Conservation (phyloP, 2,113 vertebrate species). For the Cochlearius cochlearius region DNA sequence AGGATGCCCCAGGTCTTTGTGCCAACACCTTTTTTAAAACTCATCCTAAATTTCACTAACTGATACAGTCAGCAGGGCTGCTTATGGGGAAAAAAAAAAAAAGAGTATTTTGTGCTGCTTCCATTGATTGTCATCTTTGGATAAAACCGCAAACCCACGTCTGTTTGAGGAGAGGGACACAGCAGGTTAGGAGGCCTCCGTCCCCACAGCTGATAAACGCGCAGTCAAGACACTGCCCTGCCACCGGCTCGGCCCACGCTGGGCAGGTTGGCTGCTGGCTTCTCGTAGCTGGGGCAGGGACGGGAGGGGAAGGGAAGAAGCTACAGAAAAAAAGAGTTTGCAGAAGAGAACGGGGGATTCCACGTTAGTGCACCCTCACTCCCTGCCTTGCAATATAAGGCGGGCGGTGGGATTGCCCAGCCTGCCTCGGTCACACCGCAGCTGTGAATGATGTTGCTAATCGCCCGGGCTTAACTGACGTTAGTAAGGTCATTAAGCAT, state of each 20-base stretch:
- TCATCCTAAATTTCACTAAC: background rate
- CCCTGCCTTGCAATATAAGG: background rate
- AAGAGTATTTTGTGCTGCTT: background rate
- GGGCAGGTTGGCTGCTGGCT: background rate
- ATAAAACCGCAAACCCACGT: background rate
- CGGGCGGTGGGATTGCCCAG: background rate
- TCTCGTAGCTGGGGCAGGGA: background rate
- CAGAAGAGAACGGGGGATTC: background rate
- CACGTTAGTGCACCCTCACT: background rate
- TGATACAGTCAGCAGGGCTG: background rate
- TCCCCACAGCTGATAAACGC: fast-evolving
- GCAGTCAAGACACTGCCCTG: background rate
- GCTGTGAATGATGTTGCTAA: background rate
- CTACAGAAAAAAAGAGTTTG: background rate
- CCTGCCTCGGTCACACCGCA: background rate
- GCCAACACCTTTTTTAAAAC: background rate
- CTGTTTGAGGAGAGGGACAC: background rate
- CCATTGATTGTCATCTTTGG: background rate
- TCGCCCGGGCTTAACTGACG: background rate
- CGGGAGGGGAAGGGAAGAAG: background rate
- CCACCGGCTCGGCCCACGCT: background rate
- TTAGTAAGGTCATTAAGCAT: background rate
- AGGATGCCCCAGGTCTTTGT: background rate
- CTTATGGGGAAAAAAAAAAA: background rate
- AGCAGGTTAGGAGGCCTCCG: background rate